Base-by-base conservation (phyloP, 1,140 invertebrate genomes). In the Drosophila leontia region DNA sequence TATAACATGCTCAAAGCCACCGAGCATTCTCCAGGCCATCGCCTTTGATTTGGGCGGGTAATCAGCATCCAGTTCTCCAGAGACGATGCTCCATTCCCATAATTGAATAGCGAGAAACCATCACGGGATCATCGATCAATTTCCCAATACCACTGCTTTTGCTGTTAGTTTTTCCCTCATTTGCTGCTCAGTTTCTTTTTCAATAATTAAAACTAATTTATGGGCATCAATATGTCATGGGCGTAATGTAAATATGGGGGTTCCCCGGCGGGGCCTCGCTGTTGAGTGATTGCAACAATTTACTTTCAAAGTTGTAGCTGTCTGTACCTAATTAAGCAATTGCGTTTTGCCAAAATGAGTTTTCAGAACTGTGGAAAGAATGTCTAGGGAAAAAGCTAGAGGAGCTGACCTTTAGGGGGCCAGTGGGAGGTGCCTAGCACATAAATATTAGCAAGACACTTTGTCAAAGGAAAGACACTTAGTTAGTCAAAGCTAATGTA, bases 131-230 rank as follows among this genome's bases (percentile, higher is more conserved):
- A 57, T 57, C 58, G 39, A 60, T 60, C 42, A 60, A 50, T 34
- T 60, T 50, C 47, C 29, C 34, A 53, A 62, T n/a, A 6, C 68
- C 82, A 82, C 64, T 80, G 65, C 76, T 84, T 72, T 37, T 77
- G 72, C 72, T 63, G 51, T 41, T 47, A 62, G 78, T 65, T 42
- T 26, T 75, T 58, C 17, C 23, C 51, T 48, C 62, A 45, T 41
- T 61, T 61, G 37, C n/a, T 37, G 32, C 23, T 56, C 61, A 19
- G 47, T 56, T 57, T 76, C 34, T 39, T 61, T 75, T 82, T 47
- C 67, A 69, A 88, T 87, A 87, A 87, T 88, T 87, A 87, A 88
- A 87, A 82, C 80, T 87, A 82, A 88, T 88, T 88, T 80, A 88
- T 88, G 53, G 13, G 53, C 53, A 39, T 39, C 53, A 55, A 39